Evolutionary conservation across 2,888 invertebrate genomes (phyloP).

Genomic region (Cryptocephalus moraei): DNA sequence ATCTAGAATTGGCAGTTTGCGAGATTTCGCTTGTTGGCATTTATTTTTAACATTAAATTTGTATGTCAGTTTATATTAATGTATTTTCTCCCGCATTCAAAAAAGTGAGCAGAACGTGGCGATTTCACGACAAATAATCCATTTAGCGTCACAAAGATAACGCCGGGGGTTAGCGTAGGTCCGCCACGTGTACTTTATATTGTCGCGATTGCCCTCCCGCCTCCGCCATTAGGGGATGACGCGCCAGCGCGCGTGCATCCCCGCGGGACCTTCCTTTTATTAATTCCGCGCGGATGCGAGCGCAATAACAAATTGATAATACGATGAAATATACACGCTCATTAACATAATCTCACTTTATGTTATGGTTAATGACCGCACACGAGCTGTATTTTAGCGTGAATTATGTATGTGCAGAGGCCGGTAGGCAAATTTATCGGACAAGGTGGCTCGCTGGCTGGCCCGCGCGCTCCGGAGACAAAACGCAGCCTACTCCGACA

Average conservation of each 20-base stretch:
- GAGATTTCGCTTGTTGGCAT: too few relatives aligned
- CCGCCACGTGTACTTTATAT: slow-evolving; percentile 13
- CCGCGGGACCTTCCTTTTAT: not conserved
- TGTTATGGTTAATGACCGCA: slow-evolving; percentile 14
- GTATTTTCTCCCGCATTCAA: not conserved
- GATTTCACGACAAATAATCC: slow-evolving; percentile 14
- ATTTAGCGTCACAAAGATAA: slow-evolving; percentile 12
- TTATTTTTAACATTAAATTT: too few relatives aligned
- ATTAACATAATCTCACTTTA: slow-evolving; percentile 16
- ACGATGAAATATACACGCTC: slow-evolving; percentile 14
- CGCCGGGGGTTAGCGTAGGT: slow-evolving; percentile 10
- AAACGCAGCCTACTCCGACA: too few relatives aligned
- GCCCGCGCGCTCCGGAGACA: too few relatives aligned
- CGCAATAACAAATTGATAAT: slow-evolving; percentile 17
- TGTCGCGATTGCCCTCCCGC: slow-evolving; percentile 10
- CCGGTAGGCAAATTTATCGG: too few relatives aligned
- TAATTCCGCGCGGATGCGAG: not conserved
- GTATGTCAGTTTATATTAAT: not conserved
- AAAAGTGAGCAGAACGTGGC: slow-evolving; percentile 2
- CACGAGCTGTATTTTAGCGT: not conserved
- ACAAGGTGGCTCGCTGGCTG: too few relatives aligned
- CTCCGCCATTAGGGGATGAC: slow-evolving; percentile 13
- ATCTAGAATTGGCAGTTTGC: too few relatives aligned
- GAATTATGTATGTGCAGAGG: too few relatives aligned
- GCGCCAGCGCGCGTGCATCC: slow-evolving; percentile 5